Evolutionary conservation across 2,113 vertebrate genomes (phyloP).

Genomic region (Melanerpes aurifrons): DNA sequence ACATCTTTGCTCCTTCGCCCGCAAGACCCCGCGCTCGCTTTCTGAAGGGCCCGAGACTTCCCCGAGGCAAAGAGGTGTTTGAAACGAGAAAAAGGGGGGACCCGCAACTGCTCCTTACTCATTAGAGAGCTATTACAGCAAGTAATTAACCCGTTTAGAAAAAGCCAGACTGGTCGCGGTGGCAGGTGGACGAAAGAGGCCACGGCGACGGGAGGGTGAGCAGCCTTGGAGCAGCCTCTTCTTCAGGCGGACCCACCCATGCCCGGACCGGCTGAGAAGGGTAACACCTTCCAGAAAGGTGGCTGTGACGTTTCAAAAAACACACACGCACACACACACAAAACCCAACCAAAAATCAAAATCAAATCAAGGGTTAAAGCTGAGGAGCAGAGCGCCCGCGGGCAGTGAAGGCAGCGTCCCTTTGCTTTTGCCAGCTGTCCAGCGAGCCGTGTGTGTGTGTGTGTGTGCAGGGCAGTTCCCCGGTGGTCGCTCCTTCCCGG

Average conservation of each 20-base stretch:
- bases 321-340: background rate
- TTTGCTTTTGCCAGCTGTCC: background rate
- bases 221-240: background rate
- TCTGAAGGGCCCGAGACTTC: too few species aligned
- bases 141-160: background rate
- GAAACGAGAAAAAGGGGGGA: background rate
- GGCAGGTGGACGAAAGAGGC: too few species aligned
- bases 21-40: background rate
- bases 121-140: background rate
- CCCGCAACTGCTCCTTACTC: background rate
- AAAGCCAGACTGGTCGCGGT: background rate
- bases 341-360: too few species aligned
- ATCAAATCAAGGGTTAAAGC: background rate
- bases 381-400: background rate
- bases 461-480: background rate
- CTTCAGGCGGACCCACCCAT: background rate
- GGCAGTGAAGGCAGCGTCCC: background rate
- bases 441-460: background rate
- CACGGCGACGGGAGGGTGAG: rapidly evolving
- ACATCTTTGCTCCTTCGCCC: rapidly evolving
- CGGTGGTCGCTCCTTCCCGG: slow-evolving; percentile 65
- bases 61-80: background rate
- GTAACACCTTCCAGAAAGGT: background rate
- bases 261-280: background rate
- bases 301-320: background rate